phyloP scores from a whole-genome alignment of 2,113 vertebrate genomes.

The Larimichthys crocea region DNA sequence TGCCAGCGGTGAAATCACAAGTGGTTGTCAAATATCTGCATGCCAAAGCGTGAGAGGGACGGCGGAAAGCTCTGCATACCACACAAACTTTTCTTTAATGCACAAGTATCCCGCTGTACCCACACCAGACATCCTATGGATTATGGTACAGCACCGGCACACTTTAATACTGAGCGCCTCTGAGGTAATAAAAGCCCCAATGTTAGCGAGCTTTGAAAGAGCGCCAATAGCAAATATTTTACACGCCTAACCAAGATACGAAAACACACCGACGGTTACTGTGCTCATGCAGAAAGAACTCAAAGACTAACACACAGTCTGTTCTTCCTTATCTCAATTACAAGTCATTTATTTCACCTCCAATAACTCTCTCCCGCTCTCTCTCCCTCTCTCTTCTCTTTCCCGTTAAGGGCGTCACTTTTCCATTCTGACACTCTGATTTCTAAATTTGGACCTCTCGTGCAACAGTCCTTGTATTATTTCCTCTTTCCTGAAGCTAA shows the following conservation, averaged over 20 bases:
- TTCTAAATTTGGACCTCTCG: conserved; percentile 59
- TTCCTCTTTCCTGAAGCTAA: conserved; percentile 59
- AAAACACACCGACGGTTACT: conserved; percentile 33
- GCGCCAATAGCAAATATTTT: conserved; percentile 35
- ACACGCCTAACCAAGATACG: conserved; percentile 25
- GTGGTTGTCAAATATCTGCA: conserved; percentile 68
- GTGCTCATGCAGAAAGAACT: conserved; percentile 1
- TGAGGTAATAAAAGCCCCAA: conserved; percentile 28
- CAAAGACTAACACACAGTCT: neutral
- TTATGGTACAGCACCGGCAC: conserved; percentile 23
- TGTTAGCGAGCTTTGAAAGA: conserved; percentile 39
- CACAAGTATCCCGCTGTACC: conserved; percentile 38
- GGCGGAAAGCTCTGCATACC: neutral
- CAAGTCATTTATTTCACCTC: neutral
- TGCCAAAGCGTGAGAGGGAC: neutral
- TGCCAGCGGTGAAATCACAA: conserved; percentile 75
- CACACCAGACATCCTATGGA: conserved; percentile 27
- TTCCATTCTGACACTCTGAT: conserved; percentile 35
- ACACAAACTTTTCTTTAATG: conserved; percentile 10
- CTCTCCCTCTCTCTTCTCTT: neutral
- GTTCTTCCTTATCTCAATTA: conserved; percentile 1
- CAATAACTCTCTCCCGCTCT: neutral
- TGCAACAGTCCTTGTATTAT: conserved; percentile 59
- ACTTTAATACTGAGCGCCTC: neutral
- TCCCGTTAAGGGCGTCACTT: conserved; percentile 33